A percentile compares a stretch with the other conserved stretches of the same genome.
Evolutionary conservation across 2,797 vertebrate species (phyloP).

Genomic region (Antennarius maculatus): DNA sequence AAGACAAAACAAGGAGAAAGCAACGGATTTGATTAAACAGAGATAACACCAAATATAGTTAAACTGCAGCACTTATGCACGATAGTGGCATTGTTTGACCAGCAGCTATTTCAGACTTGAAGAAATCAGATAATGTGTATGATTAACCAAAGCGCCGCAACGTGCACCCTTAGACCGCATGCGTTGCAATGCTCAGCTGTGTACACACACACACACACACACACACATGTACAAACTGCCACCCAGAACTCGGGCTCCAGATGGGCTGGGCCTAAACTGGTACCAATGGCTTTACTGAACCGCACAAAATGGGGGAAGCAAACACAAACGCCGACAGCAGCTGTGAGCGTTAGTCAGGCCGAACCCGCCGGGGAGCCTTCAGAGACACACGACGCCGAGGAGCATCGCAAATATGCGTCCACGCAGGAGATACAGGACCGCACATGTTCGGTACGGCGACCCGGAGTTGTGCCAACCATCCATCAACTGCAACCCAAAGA

Average conservation of each 20-base stretch:
- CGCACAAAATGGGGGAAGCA: conserved; percentile 43
- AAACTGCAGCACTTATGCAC: conserved; percentile 38
- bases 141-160: conserved; percentile 48
- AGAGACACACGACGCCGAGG: conserved; percentile 7
- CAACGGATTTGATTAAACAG: conserved; percentile 57
- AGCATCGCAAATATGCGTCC: neutral
- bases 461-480: conserved; percentile 40
- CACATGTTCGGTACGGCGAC: conserved; percentile 39
- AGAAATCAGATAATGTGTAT: conserved; percentile 52
- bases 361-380: no score
- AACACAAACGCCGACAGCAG: conserved; percentile 53
- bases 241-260: conserved; percentile 68
- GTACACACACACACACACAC: conserved; percentile 40
- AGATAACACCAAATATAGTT: conserved; percentile 47
- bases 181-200: conserved; percentile 64
- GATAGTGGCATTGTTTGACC: conserved; percentile 33
- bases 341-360: conserved; percentile 28
- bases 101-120: conserved; percentile 36
- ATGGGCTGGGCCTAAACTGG: conserved; percentile 61
- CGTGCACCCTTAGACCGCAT: conserved; percentile 39
- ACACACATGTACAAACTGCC: conserved; percentile 39
- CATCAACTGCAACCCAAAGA: conserved; percentile 49
- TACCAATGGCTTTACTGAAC: conserved; percentile 53
- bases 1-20: conserved; percentile 60
- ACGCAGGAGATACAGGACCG: conserved; percentile 4